Conservation (phyloP, 2,888 invertebrate species). For the Syrista parreyssii region DNA sequence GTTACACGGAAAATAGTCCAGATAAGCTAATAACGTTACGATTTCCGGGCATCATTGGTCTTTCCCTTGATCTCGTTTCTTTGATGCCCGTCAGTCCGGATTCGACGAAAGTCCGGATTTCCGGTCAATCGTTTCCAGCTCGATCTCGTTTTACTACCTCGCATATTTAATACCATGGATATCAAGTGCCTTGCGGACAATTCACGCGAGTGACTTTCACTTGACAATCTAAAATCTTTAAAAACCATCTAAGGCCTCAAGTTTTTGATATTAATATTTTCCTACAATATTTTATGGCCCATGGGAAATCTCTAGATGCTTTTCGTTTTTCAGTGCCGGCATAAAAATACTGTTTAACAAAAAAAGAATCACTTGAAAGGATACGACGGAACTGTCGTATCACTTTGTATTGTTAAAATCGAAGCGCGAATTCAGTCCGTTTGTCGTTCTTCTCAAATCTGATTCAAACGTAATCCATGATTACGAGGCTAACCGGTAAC, state of each 20-base stretch:
- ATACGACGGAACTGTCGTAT: neutral
- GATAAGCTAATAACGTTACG: constrained; percentile 28
- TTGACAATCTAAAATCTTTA: neutral
- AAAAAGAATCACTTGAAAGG: neutral
- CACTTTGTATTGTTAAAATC: neutral
- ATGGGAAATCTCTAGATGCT: neutral
- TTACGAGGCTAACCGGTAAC: neutral
- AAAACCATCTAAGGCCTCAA: neutral
- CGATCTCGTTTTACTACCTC: neutral
- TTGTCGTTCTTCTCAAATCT: neutral
- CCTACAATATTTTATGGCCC: neutral
- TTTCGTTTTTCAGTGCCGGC: neutral
- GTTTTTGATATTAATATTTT: neutral
- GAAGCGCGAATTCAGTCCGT: neutral
- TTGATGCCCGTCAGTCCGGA: constrained; percentile 19
- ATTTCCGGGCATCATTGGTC: constrained; percentile 27
- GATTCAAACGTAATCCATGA: neutral
- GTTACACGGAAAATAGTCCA: neutral
- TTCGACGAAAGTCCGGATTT: constrained; percentile 28
- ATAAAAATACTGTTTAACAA: neutral
- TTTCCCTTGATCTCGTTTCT: constrained; percentile 8
- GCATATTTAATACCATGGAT: neutral
- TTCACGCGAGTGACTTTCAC: neutral
- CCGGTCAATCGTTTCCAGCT: constrained; percentile 9
- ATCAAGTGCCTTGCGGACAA: neutral